These are phyloP conservation scores for Timandra comae DNA, from an alignment of 2,888 invertebrate species.

Conservation along the genomic window DNA sequence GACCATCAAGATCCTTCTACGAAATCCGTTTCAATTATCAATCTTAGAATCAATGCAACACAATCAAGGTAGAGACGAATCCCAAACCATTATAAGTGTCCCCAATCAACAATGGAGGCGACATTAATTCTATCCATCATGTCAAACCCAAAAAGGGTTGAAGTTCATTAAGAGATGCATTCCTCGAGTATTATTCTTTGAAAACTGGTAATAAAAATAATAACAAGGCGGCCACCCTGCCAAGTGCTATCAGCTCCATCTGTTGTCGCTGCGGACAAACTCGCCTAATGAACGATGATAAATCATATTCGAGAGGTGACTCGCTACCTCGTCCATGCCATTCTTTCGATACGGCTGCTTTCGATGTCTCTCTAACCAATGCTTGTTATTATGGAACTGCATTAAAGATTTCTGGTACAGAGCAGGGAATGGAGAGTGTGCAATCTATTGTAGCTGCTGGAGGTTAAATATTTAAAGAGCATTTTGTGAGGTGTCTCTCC, in stretches of 20 bases:
- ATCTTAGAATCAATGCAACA: slow-evolving; percentile 47
- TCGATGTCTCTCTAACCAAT: slow-evolving; percentile 29
- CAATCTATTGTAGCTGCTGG: slow-evolving; percentile 13
- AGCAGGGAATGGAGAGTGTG: slow-evolving; percentile 31
- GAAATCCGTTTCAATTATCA: slow-evolving; percentile 41
- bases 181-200: slow-evolving; percentile 76
- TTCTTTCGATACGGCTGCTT: slow-evolving; percentile 37
- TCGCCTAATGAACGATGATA: slow-evolving; percentile 78
- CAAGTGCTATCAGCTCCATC: slow-evolving; percentile 77
- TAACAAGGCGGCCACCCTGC: slow-evolving; percentile 77
- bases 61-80: slow-evolving; percentile 44
- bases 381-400: slow-evolving; percentile 19
- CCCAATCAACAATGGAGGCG: slow-evolving; percentile 71
- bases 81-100: slow-evolving; percentile 60
- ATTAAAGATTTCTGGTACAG: background rate
- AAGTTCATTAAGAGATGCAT: slow-evolving; percentile 76
- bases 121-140: slow-evolving; percentile 76
- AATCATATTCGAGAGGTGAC: slow-evolving; percentile 77
- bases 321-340: slow-evolving; percentile 51
- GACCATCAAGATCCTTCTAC: slow-evolving; percentile 35
- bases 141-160: slow-evolving; percentile 71
- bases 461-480: slow-evolving; percentile 47
- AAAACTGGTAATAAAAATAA: slow-evolving; percentile 76
- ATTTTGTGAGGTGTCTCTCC: slow-evolving; percentile 63
- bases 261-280: slow-evolving; percentile 77